phyloP scores from a whole-genome alignment of 2,888 invertebrate species.

The Lysandra bellargus region DNA sequence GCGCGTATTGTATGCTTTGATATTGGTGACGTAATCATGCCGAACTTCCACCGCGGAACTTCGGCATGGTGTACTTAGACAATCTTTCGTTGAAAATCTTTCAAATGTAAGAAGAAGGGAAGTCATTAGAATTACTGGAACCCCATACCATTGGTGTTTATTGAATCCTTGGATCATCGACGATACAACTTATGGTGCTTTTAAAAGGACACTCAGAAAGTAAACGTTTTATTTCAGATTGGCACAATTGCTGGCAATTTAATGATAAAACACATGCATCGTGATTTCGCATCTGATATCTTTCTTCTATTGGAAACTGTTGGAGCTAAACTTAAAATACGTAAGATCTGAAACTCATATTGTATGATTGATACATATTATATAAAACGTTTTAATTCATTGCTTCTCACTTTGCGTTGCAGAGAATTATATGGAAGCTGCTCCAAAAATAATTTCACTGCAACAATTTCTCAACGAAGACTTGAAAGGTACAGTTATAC shows the following conservation, averaged over 20 bases:
- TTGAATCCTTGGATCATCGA: too few species aligned
- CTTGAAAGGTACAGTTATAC: slow-evolving; percentile 70
- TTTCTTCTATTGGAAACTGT: slow-evolving; percentile 71
- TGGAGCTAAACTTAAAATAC: slow-evolving; percentile 50
- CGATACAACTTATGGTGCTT: too few species aligned
- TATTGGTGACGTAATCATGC: too few species aligned
- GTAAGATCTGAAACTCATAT: slow-evolving; percentile 43
- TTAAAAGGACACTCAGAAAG: too few species aligned
- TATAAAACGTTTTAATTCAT: neutral
- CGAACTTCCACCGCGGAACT: too few species aligned
- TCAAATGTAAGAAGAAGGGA: too few species aligned
- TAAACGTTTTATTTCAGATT: slow-evolving; percentile 55
- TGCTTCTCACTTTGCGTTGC: neutral
- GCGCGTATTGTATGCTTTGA: too few species aligned
- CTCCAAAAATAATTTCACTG: slow-evolving; percentile 49
- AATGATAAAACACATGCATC: slow-evolving; percentile 83
- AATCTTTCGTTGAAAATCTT: too few species aligned
- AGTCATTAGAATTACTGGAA: too few species aligned
- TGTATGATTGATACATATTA: neutral
- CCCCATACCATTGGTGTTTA: too few species aligned
- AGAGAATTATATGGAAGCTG: slow-evolving; percentile 31
- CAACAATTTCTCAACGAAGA: slow-evolving; percentile 58
- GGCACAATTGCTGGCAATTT: slow-evolving; percentile 86
- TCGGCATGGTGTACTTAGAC: too few species aligned
- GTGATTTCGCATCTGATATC: slow-evolving; percentile 85